Evolutionary conservation across 2,888 invertebrate species (phyloP).

Genomic region (Acanthosepion lycidas): DNA sequence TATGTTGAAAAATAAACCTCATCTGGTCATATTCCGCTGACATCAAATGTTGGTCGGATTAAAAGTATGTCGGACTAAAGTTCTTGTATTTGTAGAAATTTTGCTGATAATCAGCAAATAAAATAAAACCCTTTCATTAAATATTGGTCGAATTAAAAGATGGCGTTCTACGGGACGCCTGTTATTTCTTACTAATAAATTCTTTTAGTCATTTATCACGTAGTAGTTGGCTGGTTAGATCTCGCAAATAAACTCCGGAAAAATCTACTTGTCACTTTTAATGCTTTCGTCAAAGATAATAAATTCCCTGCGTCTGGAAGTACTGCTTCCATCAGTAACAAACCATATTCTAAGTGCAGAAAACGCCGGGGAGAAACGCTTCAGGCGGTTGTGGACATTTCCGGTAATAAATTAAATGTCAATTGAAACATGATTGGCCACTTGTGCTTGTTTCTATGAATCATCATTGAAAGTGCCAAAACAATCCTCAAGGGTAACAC

Average conservation of each 20-base stretch:
- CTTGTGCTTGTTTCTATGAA: background rate
- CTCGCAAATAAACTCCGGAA: background rate
- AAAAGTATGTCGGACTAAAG: no score
- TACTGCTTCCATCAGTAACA: background rate
- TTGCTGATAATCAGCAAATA: no score
- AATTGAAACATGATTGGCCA: background rate
- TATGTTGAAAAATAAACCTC: no score
- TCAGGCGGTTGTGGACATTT: background rate
- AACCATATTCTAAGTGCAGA: background rate
- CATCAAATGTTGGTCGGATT: no score
- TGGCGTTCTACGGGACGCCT: no score
- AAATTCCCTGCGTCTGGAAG: background rate
- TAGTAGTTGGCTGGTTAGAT: background rate
- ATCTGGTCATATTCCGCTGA: no score
- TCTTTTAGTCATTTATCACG: background rate
- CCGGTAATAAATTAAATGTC: conserved; percentile 10
- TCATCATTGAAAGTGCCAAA: background rate
- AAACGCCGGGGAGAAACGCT: background rate
- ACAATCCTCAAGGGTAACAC: background rate
- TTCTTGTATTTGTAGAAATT: no score
- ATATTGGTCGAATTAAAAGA: no score
- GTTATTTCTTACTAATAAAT: no score
- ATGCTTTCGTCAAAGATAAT: background rate
- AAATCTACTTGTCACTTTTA: background rate
- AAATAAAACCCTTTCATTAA: no score